Percentiles rank a stretch among this genome's conserved stretches.
These are phyloP conservation scores for Watsonalla cultraria DNA, from an alignment of 2,888 invertebrate genomes.

Conservation along the genomic window DNA sequence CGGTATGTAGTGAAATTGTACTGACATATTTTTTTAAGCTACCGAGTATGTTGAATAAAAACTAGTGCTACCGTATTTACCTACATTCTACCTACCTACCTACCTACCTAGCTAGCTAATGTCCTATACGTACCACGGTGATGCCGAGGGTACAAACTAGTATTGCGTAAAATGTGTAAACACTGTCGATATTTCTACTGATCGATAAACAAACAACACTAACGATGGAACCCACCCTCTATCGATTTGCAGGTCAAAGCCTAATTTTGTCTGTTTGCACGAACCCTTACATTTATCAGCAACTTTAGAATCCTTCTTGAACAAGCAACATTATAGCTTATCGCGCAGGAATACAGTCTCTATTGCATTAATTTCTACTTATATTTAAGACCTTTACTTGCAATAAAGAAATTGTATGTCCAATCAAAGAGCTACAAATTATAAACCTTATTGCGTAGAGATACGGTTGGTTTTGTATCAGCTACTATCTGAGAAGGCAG, in stretches of 20 bases:
- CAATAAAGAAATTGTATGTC: background rate
- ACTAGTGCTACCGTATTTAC: too few relatives aligned
- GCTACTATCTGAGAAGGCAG: slow-evolving; percentile 9
- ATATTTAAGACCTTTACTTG: background rate
- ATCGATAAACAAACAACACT: slow-evolving; percentile 29
- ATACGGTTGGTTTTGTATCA: slow-evolving; percentile 14
- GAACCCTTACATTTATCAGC: slow-evolving; percentile 7
- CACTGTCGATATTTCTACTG: slow-evolving; percentile 8
- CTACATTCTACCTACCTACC: too few relatives aligned
- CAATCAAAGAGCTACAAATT: background rate
- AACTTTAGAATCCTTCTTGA: background rate
- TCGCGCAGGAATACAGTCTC: background rate
- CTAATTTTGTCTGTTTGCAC: slow-evolving; percentile 61
- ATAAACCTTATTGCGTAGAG: background rate
- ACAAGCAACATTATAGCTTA: slow-evolving; percentile 7
- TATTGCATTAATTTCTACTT: background rate
- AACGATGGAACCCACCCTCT: slow-evolving; percentile 42
- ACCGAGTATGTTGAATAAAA: too few relatives aligned
- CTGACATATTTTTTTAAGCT: too few relatives aligned
- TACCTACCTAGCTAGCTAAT: too few relatives aligned
- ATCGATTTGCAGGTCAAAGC: slow-evolving; percentile 63
- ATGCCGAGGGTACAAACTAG: too few relatives aligned
- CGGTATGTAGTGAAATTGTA: too few relatives aligned
- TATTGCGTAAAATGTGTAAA: too few relatives aligned
- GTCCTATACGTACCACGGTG: too few relatives aligned